Base-by-base conservation (phyloP, 2,888 invertebrate genomes). In the Andrena flavipes region DNA sequence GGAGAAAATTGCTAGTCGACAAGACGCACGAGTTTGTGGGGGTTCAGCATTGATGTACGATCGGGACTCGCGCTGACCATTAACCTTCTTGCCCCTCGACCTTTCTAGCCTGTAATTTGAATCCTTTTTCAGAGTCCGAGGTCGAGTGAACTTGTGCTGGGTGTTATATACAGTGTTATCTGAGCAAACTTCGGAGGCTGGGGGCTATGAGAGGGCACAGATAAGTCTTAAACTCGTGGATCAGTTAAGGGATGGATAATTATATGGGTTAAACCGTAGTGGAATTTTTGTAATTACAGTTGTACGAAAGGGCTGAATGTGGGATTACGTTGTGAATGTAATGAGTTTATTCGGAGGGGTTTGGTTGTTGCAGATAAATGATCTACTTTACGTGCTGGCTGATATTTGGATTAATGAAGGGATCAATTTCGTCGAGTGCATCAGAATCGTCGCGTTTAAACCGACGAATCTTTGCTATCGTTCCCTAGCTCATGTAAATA, bases 51-150 rank as follows among this genome's bases (percentile, higher is more conserved):
- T 78, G 75, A 78, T 54, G 60, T 23, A 78, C 62, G 77, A 59
- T 35, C 64, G 29, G 59, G 23, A 69, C 79, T 69, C 69, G 64
- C n/a, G 35, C 30, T 59, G 77, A 64, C 69, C 79, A 64, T 29
- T 29, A 79, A 76, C 49, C 13, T 62, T 51, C 42, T 51, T 30
- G 23, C 4, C 33, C 63, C 49, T 54, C 26, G 59, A n/a, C 48
- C 62, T 33, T 20, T 56, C 16, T 30, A 64, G 26, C 16, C 33
- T 64, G 51, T 30, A 76, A 79, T 79, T 76, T 79, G 64, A 76
- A 79, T 70, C 69, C 42, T 29, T 42, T 35, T n/a, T 16, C 10
- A 0, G 10, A 2, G 42, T 7, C 3, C 6, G 8, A 10, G 29
- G 16, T 10, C 13, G 16, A 1, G 10, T 0, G n/a, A 5, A 71